Conservation (phyloP, 2,113 vertebrate genomes). For the Xenopus laevis region DNA sequence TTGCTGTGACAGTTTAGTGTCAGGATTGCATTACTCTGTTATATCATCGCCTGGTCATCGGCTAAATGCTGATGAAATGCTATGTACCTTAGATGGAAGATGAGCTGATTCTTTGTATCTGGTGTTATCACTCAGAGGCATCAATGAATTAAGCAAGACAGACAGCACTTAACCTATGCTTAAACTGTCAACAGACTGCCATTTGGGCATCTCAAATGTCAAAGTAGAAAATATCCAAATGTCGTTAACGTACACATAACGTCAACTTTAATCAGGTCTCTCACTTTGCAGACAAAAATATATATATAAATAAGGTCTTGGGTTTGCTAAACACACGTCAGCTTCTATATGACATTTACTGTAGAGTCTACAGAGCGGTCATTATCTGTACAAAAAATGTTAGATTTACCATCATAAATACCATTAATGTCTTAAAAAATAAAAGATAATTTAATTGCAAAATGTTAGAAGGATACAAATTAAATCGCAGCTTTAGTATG, state of each 20-base stretch:
- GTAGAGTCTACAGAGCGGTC: background rate
- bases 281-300: conserved; percentile 19
- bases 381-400: too few species aligned
- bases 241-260: conserved; percentile 6
- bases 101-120: conserved; percentile 34
- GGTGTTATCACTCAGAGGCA: conserved; percentile 24
- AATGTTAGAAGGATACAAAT: too few species aligned
- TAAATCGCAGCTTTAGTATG: too few species aligned
- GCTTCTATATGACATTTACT: background rate
- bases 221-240: conserved; percentile 26
- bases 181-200: conserved; percentile 34
- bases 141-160: conserved; percentile 29
- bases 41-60: conserved; percentile 47
- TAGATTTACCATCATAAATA: too few species aligned
- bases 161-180: conserved; percentile 8
- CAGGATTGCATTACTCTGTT: conserved; percentile 50
- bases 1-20: conserved; percentile 44
- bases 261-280: conserved; percentile 19
- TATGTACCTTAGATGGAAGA: conserved; percentile 42
- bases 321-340: conserved; percentile 20
- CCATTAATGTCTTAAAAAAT: too few species aligned
- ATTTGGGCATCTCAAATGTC: conserved; percentile 34
- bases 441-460: too few species aligned
- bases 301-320: conserved; percentile 10
- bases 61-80: conserved; percentile 44